A percentile compares a stretch with the other conserved stretches of the same genome.
Evolutionary conservation across 2,797 vertebrate species (phyloP).

Genomic region (Pachyuromys duprasi): DNA sequence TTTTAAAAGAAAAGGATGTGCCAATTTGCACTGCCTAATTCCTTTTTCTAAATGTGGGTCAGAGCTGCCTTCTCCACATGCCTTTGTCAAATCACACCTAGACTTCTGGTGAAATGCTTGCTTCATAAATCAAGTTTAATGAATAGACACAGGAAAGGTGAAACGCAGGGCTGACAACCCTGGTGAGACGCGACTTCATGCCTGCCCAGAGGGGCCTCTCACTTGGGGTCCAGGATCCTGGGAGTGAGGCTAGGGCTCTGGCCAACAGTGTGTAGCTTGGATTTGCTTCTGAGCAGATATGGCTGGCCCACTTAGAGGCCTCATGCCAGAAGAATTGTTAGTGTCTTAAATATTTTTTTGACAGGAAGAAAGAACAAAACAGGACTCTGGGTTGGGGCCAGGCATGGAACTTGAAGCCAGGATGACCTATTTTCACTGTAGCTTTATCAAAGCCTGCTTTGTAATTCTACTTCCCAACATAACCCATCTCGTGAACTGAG

Average conservation of each 20-base stretch:
- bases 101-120: constrained; percentile 77
- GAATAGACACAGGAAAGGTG: constrained; percentile 67
- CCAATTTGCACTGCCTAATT: constrained; percentile 67
- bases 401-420: constrained; percentile 71
- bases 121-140: constrained; percentile 77
- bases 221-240: not conserved
- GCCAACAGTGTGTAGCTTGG: not conserved
- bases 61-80: constrained; percentile 40
- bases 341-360: constrained; percentile 52
- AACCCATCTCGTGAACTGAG: constrained; percentile 54
- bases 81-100: constrained; percentile 72
- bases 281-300: constrained; percentile 61
- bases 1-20: constrained; percentile 59
- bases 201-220: not conserved
- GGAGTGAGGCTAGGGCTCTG: not conserved
- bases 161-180: not conserved
- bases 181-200: not conserved
- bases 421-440: constrained; percentile 71
- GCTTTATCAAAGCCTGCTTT: constrained; percentile 74
- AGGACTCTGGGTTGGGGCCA: constrained; percentile 13
- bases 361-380: constrained; percentile 45
- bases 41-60: constrained; percentile 68
- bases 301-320: constrained; percentile 43
- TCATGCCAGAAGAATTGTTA: constrained; percentile 56
- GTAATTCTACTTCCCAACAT: constrained; percentile 15